Evolutionary conservation across 2,888 invertebrate genomes (phyloP).

Genomic region (Microctonus aethiopoides): DNA sequence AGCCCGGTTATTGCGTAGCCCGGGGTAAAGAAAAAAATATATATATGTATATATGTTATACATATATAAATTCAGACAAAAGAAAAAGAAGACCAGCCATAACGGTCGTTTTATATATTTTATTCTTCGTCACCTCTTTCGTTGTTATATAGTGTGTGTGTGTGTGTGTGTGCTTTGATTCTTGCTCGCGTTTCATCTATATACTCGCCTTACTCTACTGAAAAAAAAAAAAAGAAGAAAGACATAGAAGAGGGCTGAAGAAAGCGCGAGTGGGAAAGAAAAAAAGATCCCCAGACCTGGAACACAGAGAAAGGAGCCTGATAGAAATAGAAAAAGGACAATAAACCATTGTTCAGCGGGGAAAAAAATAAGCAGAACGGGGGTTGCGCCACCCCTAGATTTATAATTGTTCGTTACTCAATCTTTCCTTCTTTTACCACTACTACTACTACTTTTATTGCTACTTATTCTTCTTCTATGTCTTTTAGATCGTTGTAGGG

Average conservation of each 20-base stretch:
- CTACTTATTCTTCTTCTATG: slow-evolving; percentile 22
- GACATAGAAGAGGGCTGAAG: neutral
- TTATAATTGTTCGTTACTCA: slow-evolving; percentile 37
- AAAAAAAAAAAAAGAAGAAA: slow-evolving; percentile 9
- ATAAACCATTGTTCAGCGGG: slow-evolving; percentile 31
- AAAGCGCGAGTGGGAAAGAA: neutral
- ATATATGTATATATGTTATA: too few relatives aligned
- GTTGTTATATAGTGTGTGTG: slow-evolving; percentile 29
- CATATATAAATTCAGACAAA: too few relatives aligned
- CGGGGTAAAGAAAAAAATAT: neutral
- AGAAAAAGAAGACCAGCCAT: slow-evolving; percentile 20
- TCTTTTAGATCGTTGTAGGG: neutral
- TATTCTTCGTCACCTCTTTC: slow-evolving; percentile 30
- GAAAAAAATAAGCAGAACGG: slow-evolving; percentile 16
- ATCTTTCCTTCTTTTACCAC: slow-evolving; percentile 33
- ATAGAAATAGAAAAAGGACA: slow-evolving; percentile 26
- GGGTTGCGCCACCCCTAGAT: slow-evolving; percentile 29
- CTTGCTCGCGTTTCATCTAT: slow-evolving; percentile 22
- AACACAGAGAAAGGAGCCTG: slow-evolving; percentile 21
- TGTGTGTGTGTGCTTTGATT: slow-evolving; percentile 41
- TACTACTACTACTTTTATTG: slow-evolving; percentile 4
- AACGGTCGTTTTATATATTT: slow-evolving; percentile 33
- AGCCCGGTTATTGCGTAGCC: neutral
- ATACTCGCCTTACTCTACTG: slow-evolving; percentile 2
- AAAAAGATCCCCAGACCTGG: slow-evolving; percentile 1